A percentile compares a stretch with the other conserved stretches of the same genome.
These are phyloP conservation scores for Euproctis similis DNA, from an alignment of 2,888 invertebrate species.

Conservation along the genomic window DNA sequence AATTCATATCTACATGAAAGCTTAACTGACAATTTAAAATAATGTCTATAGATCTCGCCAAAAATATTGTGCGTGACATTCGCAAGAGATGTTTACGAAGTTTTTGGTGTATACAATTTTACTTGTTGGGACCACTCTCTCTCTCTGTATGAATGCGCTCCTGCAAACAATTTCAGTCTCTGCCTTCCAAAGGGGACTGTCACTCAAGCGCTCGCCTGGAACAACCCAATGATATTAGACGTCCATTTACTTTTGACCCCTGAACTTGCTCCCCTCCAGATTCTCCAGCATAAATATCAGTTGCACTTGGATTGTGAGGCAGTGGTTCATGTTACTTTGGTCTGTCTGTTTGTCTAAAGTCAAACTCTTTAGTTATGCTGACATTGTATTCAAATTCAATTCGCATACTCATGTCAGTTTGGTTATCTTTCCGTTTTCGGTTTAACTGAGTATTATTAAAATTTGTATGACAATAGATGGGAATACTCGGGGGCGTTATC, in stretches of 20 bases:
- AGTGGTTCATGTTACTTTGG: conserved; percentile 31
- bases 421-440: conserved; percentile 38
- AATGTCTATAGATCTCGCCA: neutral
- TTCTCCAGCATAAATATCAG: too few species aligned
- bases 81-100: conserved; percentile 10
- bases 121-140: conserved; percentile 26
- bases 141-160: conserved; percentile 35
- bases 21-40: too few species aligned
- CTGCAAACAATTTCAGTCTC: conserved; percentile 50
- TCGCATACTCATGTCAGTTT: conserved; percentile 41
- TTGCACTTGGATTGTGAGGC: too few species aligned
- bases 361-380: conserved; percentile 58
- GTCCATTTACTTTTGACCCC: conserved; percentile 44
- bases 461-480: conserved; percentile 18
- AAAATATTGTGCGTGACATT: conserved; percentile 10
- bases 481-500: conserved; percentile 21
- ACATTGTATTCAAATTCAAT: conserved; percentile 57
- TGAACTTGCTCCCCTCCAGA: conserved; percentile 22
- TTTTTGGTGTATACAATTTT: conserved; percentile 16
- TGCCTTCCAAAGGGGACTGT: conserved; percentile 61
- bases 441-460: conserved; percentile 19
- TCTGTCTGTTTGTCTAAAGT: conserved; percentile 40
- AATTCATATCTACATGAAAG: too few species aligned
- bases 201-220: conserved; percentile 61
- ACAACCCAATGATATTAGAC: conserved; percentile 56